Evolutionary conservation across 2,888 invertebrate species (phyloP).

Genomic region (Carabus problematicus): DNA sequence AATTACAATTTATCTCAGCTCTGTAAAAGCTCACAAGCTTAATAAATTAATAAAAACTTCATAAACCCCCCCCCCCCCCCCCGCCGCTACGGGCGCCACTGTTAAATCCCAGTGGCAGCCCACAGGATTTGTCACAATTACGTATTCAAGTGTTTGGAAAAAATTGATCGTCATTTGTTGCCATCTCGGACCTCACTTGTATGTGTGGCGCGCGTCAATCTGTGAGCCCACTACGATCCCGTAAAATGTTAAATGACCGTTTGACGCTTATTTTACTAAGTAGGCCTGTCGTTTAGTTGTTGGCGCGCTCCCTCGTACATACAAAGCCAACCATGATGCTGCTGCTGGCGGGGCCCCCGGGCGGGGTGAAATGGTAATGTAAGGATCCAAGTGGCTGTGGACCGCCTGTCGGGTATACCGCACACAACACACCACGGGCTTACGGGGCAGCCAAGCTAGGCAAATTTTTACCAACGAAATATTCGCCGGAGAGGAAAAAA

Average conservation of each 20-base stretch:
- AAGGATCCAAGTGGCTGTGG: conserved; percentile 9
- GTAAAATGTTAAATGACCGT: conserved; percentile 58
- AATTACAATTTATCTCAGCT: too few relatives aligned
- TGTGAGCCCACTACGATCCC: conserved; percentile 53
- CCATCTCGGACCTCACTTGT: too few relatives aligned
- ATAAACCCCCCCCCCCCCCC: too few relatives aligned
- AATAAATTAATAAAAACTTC: too few relatives aligned
- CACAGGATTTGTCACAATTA: conserved; percentile 14
- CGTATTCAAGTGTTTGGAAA: conserved; percentile 19
- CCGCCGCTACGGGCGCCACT: too few relatives aligned
- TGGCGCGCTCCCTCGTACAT: conserved; percentile 16
- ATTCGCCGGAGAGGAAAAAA: conserved; percentile 19
- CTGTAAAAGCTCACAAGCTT: too few relatives aligned
- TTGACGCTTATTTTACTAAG: conserved; percentile 59
- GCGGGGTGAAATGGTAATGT: conserved; percentile 30
- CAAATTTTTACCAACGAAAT: conserved; percentile 33
- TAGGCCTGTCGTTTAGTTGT: conserved; percentile 45
- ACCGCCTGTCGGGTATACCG: conserved; percentile 37
- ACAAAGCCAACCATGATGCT: conserved; percentile 26
- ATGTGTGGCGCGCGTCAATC: conserved; percentile 51
- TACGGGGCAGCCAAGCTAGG: conserved; percentile 29
- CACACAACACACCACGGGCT: conserved; percentile 36
- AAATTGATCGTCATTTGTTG: too few relatives aligned
- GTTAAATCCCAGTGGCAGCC: conserved; percentile 4
- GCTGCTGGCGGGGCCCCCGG: background rate